Conservation (phyloP, 2,888 invertebrate genomes). For the Apodemia duryi region DNA sequence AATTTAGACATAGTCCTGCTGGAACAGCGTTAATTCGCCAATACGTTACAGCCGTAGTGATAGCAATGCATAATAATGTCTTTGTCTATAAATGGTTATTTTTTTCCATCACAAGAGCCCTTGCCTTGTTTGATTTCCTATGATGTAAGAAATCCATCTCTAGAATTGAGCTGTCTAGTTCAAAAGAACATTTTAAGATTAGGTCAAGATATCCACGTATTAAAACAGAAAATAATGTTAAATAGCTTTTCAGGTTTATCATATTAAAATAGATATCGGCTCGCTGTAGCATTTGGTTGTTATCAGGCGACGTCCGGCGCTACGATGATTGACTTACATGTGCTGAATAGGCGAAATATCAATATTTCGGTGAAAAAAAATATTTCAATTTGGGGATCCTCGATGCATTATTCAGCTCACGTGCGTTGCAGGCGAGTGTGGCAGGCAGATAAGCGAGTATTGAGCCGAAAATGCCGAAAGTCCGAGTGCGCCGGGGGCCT, state of each 20-base stretch:
- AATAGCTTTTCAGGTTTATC: not conserved
- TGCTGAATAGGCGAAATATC: slow-evolving; percentile 17
- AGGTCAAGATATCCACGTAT: not conserved
- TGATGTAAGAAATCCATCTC: not conserved
- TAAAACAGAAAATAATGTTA: not conserved
- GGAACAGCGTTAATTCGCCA: no score
- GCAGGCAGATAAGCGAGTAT: slow-evolving; percentile 67
- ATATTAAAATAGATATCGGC: not conserved
- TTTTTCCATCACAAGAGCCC: no score
- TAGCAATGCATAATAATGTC: no score
- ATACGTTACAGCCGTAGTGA: no score
- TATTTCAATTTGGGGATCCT: slow-evolving; percentile 65
- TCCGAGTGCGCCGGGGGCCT: slow-evolving; percentile 54
- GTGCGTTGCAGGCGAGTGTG: slow-evolving; percentile 64
- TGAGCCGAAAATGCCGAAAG: slow-evolving; percentile 55
- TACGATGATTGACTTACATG: not conserved
- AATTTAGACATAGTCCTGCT: no score
- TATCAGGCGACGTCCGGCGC: not conserved
- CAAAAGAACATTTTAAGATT: not conserved
- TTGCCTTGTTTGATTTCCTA: not conserved
- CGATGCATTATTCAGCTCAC: slow-evolving; percentile 70
- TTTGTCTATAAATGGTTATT: no score
- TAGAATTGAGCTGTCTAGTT: not conserved
- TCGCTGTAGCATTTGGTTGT: not conserved
- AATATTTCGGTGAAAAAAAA: slow-evolving; percentile 47